Conservation (phyloP, 2,797 vertebrate species). For the Merluccius polli region DNA sequence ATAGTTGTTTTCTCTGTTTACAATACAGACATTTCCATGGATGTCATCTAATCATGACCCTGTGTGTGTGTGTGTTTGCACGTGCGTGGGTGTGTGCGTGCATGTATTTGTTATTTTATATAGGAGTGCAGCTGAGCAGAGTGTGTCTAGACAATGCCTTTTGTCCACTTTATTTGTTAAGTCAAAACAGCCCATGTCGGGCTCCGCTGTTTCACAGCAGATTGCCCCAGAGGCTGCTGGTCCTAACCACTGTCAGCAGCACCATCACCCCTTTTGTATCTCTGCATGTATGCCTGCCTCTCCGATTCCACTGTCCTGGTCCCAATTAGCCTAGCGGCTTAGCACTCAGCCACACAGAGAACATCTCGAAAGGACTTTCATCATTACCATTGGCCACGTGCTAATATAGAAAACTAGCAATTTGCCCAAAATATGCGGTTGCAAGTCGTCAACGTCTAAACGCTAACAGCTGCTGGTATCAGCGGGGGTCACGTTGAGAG, state of each 20-base stretch:
- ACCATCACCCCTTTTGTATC: not conserved
- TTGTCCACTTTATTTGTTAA: conserved; percentile 47
- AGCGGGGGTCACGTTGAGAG: conserved; percentile 48
- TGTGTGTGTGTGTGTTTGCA: not conserved
- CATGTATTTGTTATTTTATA: not conserved
- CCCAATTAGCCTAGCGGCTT: conserved; percentile 48
- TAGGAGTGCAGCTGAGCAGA: conserved; percentile 28
- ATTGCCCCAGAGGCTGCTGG: conserved; percentile 21
- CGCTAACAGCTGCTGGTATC: conserved; percentile 52
- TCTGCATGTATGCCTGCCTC: conserved; percentile 28
- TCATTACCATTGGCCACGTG: conserved; percentile 58
- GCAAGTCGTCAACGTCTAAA: conserved; percentile 63
- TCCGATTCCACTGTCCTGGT: conserved; percentile 53
- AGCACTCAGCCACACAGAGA: conserved; percentile 40
- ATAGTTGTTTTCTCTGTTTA: conserved; percentile 10
- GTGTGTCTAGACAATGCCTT: conserved; percentile 23
- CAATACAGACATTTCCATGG: not conserved
- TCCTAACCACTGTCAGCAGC: conserved; percentile 14
- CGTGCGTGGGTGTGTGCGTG: not conserved
- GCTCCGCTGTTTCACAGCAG: conserved; percentile 37
- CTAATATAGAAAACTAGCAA: conserved; percentile 54
- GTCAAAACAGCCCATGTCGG: conserved; percentile 45
- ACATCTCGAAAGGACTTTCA: conserved; percentile 47
- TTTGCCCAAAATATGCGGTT: conserved; percentile 58
- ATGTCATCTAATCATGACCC: not conserved